Evolutionary conservation across 2,888 invertebrate genomes (phyloP).

Genomic region (Andrena praecox): DNA sequence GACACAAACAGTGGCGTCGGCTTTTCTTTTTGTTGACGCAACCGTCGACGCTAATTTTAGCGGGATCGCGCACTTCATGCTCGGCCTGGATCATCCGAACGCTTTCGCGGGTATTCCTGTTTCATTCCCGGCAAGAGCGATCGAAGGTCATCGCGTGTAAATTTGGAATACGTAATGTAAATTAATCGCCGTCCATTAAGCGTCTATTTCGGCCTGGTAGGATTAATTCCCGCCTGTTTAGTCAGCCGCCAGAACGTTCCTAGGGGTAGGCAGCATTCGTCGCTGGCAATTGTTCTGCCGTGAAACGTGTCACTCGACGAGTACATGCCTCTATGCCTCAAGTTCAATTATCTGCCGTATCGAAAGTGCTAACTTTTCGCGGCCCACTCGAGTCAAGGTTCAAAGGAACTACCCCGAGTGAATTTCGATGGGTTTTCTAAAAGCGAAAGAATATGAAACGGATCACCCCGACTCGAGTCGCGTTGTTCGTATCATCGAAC

Average conservation of each 20-base stretch:
- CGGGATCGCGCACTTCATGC: constrained; percentile 68
- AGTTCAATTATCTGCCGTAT: no score
- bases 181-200: constrained; percentile 36
- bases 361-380: no score
- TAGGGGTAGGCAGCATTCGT: neutral
- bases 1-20: constrained; percentile 73
- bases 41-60: constrained; percentile 75
- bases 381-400: no score
- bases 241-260: neutral
- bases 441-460: no score
- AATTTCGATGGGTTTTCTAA: no score
- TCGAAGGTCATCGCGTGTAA: constrained; percentile 64
- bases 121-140: constrained; percentile 68
- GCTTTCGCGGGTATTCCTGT: constrained; percentile 69
- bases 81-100: constrained; percentile 71
- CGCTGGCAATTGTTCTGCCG: neutral
- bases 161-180: constrained; percentile 53
- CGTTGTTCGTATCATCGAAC: no score
- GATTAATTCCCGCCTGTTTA: constrained; percentile 22
- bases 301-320: no score
- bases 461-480: no score
- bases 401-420: no score
- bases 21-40: constrained; percentile 78
- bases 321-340: no score
- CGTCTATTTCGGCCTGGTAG: constrained; percentile 19